Evolutionary conservation across 1,140 invertebrate genomes (phyloP).

Genomic region (Tetramorium alpestre): DNA sequence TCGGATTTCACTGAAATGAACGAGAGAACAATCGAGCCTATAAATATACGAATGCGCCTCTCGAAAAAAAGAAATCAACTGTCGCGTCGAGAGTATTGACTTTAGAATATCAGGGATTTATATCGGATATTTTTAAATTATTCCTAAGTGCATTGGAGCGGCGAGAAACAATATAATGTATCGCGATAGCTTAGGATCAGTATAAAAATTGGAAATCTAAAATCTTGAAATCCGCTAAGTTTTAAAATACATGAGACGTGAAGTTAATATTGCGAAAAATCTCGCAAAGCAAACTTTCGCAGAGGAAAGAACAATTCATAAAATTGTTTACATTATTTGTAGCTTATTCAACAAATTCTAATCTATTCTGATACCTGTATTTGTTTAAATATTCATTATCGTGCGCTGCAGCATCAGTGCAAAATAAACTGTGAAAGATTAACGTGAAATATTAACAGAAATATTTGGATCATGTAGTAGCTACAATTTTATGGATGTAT

Average conservation of each 20-base stretch:
- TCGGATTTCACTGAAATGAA: constrained; percentile 6
- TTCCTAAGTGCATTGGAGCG: background rate
- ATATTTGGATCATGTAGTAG: background rate
- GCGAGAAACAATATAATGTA: background rate
- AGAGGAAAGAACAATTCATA: background rate
- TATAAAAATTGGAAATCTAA: background rate
- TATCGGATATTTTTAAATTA: constrained; percentile 27
- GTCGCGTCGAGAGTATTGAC: background rate
- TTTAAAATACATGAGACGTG: background rate
- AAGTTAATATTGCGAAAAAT: background rate
- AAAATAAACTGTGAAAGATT: background rate
- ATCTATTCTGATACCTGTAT: background rate
- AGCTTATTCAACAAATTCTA: background rate
- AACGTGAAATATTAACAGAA: constrained; percentile 14
- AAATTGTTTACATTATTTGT: background rate
- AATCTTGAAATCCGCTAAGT: background rate
- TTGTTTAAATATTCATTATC: background rate
- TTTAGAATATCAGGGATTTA: background rate
- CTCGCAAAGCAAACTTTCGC: background rate
- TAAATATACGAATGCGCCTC: constrained; percentile 18
- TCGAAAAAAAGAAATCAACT: background rate
- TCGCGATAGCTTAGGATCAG: background rate
- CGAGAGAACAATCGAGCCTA: background rate
- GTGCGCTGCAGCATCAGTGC: background rate
- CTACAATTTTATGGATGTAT: constrained; percentile 2